Evolutionary conservation across 2,797 vertebrate genomes (phyloP), one percentile per base, ranked within the genome.

Genomic region (Helicolenus hilgendorfi): DNA sequence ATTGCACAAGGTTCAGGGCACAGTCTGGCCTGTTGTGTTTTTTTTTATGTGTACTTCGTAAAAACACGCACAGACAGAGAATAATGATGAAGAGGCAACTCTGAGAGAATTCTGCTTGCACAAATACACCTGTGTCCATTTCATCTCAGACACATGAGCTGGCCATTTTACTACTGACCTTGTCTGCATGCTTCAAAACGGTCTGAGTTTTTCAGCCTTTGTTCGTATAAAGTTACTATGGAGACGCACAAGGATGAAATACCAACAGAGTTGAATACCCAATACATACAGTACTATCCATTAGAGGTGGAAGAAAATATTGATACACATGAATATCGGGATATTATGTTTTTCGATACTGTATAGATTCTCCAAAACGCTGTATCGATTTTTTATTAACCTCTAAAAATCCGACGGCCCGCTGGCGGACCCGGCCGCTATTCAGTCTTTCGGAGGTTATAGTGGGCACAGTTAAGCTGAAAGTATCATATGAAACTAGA

Each of bases 1-100:
- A 89, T 89, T 69, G 63, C 85, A 81, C 70, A 80, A 93, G 93
- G 88, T 85, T 95, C 91, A 93, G 93, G 94, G 63, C 91, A 93
- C 94, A 70, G 49, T 49, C 35, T 65, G 45, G 59, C 11, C 80
- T 41, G 31, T 74, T 67, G 15, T 70, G 11, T 75, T 26, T n/a
- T 36, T 6, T 72, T 79, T 49, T 15, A 11, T 33, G 45, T 33
- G 14, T 20, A 20, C 63, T 72, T 41, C 3, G 41, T 67, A 45
- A 75, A 83, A 74, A 69, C 24, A 69, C 3, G 4, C 41, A 60
- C 13, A 45, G 14, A 62, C 14, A 45, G 29, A 82, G 67, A 78
- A 70, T 26, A 73, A 72, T 49, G 72, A 91, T 73, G 45, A 72
- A 64, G 38, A 81, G n/a, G 64, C n/a, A 56, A 45, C 73, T 85